Evolutionary conservation across 2,113 vertebrate genomes (phyloP), one percentile per base, ranked within the genome.

Genomic region (Upupa epops): DNA sequence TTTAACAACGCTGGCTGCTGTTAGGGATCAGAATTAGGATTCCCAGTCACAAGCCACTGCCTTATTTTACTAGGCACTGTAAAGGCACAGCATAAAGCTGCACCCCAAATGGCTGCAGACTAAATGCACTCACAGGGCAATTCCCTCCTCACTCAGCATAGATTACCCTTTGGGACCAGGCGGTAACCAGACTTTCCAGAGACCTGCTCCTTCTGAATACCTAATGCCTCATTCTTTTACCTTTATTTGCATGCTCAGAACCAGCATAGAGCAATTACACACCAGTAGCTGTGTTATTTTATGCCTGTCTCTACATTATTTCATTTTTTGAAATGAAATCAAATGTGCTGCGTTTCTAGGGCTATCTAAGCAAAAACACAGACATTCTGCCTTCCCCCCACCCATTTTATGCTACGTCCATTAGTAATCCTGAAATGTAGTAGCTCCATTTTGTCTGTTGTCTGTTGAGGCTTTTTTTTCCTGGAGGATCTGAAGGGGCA

Each of bases 1-100:
- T 80, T 92, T 93, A 94, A 86, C 85, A 92, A 59, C 11, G 59
- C 46, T 40, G 18, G 32, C 42, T 93, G 86, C 48, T 83, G 51
- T 29, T 72, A 5, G 9, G 84, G 81, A 82, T 89, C 86, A 89
- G 20, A 42, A 88, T 80, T 83, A 91, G 66, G 66, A 93, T 92
- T 83, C 63, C 37, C 25, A 76, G 85, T 73, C 93, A 92, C 82
- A 89, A 89, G 29, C 37, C 52, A 37, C 31, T 18, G 29, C 34
- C 51, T 77, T 69, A 79, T 90, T 89, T 95, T 72, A 89, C 81
- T 60, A 70, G 51, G 68, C 64, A 66, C 55, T 66, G 29, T 79
- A 91, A 87, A 85, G 89, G 45, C 63, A 25, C 1, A n/a, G 55
- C 28, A 91, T 66, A 91, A 92, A 73, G 49, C 70, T 72, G 74